phyloP scores from a whole-genome alignment of 2,888 invertebrate species.

The Rhamnusium bicolor region DNA sequence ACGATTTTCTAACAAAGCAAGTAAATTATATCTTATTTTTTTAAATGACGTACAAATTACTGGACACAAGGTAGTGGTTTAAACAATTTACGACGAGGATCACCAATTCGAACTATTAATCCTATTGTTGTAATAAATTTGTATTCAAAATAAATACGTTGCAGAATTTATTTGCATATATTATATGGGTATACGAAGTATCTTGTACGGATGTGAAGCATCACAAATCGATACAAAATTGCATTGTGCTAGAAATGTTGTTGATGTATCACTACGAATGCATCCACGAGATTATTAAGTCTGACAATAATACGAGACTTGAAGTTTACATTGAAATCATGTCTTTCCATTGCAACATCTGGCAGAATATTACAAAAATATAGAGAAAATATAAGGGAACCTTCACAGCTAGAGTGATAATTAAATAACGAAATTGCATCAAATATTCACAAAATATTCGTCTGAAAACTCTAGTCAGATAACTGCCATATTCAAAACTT shows the following conservation, averaged over 20 bases:
- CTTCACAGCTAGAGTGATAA: not conserved
- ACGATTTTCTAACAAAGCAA: too few species aligned
- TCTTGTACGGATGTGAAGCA: not conserved
- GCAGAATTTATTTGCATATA: too few species aligned
- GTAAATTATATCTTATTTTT: too few species aligned
- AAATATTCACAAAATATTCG: not conserved
- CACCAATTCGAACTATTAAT: too few species aligned
- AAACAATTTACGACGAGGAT: too few species aligned
- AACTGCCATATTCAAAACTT: too few species aligned
- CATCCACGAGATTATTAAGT: not conserved
- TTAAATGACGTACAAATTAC: too few species aligned
- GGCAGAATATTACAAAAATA: not conserved
- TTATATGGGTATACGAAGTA: not conserved
- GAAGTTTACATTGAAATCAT: slow-evolving; percentile 3
- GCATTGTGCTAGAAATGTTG: not conserved
- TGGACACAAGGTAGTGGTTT: too few species aligned
- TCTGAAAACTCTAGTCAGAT: too few species aligned
- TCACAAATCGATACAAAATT: not conserved
- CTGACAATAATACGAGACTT: slow-evolving; percentile 2
- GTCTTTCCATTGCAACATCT: not conserved
- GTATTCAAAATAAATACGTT: too few species aligned
- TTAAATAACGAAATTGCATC: not conserved
- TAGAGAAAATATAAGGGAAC: not conserved
- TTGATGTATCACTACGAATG: not conserved
- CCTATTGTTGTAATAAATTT: too few species aligned